Evolutionary conservation across 2,888 invertebrate genomes (phyloP), one percentile per base, ranked within the genome.

Genomic region (Cantharis nigra): DNA sequence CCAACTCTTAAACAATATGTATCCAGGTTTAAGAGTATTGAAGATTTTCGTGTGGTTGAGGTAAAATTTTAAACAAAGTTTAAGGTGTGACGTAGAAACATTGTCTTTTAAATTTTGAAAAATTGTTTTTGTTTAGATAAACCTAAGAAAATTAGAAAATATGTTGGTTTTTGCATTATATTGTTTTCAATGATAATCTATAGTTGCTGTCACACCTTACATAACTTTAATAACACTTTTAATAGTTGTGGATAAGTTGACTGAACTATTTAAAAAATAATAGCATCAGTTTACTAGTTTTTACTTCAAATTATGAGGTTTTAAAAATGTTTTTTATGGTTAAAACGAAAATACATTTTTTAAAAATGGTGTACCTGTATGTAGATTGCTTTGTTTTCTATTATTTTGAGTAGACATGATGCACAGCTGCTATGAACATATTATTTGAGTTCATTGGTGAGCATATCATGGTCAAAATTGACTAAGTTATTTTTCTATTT

Each of bases 41-140:
- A 97, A 89, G 97, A 97, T 89, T 97, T 97, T 87, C 91, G 96
- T 81, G 95, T 95, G 18, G 91, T 93, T 3, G 94, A 94, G 92
- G 94, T 94, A 87, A 86, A 85, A 80, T 13, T 63, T 65, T 7
- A 20, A 16, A 70, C 49, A 65, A 70, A 33, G 0, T 7, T 9
- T 28, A 63, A 63, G 65, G 49, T 30, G 9, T 49, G n/a, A 49
- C 49, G 5, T 20, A 26, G 13, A 26, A 23, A 23, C 23, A 23
- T 67, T 9, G 65, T 20, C 11, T 67, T 23, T 18, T 64, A 16
- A 64, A 63, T 63, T 63, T 63, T 63, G 13, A 13, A 13, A 33
- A 33, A 33, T 33, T 33, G 4, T 4, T 33, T 33, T 33, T 33
- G 3, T 10, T 30, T 28, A 2, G 1, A 30, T 30, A 13, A 33